These are phyloP conservation scores for Agrilus cyanescens DNA, from an alignment of 2,888 invertebrate species.

Conservation along the genomic window DNA sequence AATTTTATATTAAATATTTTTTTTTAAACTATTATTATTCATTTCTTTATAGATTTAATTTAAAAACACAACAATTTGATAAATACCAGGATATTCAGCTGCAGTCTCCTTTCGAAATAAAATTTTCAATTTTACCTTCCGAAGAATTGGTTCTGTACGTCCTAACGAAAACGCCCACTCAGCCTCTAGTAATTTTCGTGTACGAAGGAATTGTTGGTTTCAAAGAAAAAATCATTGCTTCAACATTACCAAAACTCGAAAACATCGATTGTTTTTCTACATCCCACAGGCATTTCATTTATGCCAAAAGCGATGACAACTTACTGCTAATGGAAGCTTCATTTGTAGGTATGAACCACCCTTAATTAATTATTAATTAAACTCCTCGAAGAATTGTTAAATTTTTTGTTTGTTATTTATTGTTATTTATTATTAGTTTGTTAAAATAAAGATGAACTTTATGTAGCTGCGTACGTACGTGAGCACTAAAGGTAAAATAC, in stretches of 20 bases:
- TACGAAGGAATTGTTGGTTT: slow-evolving; percentile 37
- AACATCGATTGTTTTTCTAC: slow-evolving; percentile 21
- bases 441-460: no score
- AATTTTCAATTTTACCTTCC: slow-evolving; percentile 32
- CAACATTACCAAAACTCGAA: slow-evolving; percentile 15
- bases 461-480: no score
- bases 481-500: no score
- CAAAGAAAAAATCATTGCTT: slow-evolving; percentile 19
- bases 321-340: slow-evolving; percentile 24
- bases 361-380: background rate
- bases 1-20: background rate
- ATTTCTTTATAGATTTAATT: slow-evolving; percentile 22
- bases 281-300: slow-evolving; percentile 24
- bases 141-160: slow-evolving; percentile 36
- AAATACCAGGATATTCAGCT: slow-evolving; percentile 32
- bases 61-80: slow-evolving; percentile 20
- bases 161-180: slow-evolving; percentile 28
- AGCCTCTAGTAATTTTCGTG: slow-evolving; percentile 33
- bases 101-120: slow-evolving; percentile 27
- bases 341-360: slow-evolving; percentile 22
- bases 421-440: no score
- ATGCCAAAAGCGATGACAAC: slow-evolving; percentile 20
- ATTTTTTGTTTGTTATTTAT: background rate
- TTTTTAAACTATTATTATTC: background rate
- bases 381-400: background rate